Evolutionary conservation across 2,888 invertebrate species (phyloP), one percentile per base, ranked within the genome.

Genomic region (Blastobasis lacticolella): DNA sequence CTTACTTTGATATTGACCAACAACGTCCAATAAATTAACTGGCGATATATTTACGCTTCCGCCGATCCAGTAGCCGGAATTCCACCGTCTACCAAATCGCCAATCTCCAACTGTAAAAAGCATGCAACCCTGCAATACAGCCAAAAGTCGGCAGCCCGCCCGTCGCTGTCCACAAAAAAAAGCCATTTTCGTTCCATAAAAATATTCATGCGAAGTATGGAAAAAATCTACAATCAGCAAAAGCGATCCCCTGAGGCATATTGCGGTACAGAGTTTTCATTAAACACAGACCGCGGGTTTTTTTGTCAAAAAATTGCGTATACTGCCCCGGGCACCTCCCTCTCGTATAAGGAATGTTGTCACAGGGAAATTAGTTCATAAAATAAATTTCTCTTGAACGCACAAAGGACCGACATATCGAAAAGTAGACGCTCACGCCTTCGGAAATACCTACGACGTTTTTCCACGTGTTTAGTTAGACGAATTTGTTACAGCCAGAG

Each of bases 301-400:
- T 78, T 78, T 73, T 71, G 75, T 42, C 71, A 78, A 83, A 84
- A 65, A 79, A 83, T 81, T 75, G 75, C 73, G 69, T 77, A 71
- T 75, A 63, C 56, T 55, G 78, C 86, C 84, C 57, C 69, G 66
- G 78, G 85, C 82, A 67, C 64, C 75, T 69, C 67, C 61, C 71
- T 54, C 63, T 64, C 75, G 73, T 78, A 78, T 78, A 81, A 81
- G 79, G 80, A 81, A 82, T 82, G 82, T 85, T 80, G 81, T 81
- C 80, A 73, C 75, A 70, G 78, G 76, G 73, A 83, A 85, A 86
- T 85, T 86, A 84, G 84, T 83, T 83, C 77, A 81, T 84, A 81
- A 83, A 85, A 73, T 72, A 71, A 72, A 81, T 79, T 73, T 78
- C 70, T 67, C 71, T 69, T 68, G 67, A 69, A 62, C 66, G 61